Evolutionary conservation across 1,140 invertebrate species (phyloP).

Genomic region (Heliothis virescens): DNA sequence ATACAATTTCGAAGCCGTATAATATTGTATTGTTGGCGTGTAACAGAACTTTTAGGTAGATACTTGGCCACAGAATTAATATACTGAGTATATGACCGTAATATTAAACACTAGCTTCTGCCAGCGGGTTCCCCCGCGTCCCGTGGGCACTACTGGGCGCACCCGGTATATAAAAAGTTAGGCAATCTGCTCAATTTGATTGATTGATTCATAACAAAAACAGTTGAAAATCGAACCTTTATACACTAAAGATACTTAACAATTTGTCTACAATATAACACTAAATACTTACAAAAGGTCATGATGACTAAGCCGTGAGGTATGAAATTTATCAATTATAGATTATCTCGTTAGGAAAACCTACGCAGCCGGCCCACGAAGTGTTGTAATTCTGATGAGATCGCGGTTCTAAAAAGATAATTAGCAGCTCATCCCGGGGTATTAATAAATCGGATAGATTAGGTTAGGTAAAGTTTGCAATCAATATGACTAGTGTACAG

Average conservation of each 20-base stretch:
- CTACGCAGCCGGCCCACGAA: constrained; percentile 10
- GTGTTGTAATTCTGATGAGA: not conserved
- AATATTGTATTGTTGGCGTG: not conserved
- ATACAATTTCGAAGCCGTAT: not conserved
- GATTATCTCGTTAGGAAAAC: constrained; percentile 18
- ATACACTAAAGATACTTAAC: too few relatives aligned
- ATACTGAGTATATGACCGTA: too few relatives aligned
- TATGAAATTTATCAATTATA: constrained; percentile 21
- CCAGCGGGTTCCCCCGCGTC: too few relatives aligned
- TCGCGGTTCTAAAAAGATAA: not conserved
- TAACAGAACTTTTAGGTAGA: not conserved
- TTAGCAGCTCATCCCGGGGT: too few relatives aligned
- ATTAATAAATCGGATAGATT: too few relatives aligned
- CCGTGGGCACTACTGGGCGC: too few relatives aligned
- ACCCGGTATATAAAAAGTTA: too few relatives aligned
- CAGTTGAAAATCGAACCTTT: not conserved
- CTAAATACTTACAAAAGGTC: constrained; percentile 4
- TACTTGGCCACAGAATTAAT: too few relatives aligned
- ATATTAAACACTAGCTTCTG: too few relatives aligned
- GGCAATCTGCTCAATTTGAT: not conserved
- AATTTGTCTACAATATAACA: not conserved
- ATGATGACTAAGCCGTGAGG: not conserved
- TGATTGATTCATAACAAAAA: not conserved
- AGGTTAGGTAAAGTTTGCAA: too few relatives aligned
- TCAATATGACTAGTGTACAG: too few relatives aligned